Conservation (phyloP, 2,888 invertebrate genomes). For the Agriopis aurantiaria region DNA sequence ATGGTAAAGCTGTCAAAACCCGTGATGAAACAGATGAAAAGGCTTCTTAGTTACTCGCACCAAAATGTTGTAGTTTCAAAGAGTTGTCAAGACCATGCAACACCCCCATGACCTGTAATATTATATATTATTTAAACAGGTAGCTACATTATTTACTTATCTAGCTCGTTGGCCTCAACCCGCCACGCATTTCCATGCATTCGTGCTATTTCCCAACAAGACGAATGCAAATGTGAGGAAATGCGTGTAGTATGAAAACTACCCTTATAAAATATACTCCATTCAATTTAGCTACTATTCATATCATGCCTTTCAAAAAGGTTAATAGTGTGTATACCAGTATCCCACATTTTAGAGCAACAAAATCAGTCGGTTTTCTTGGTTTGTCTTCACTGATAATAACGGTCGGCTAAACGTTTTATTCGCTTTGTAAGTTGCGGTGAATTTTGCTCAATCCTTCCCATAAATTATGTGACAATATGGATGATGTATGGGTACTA, state of each 20-base stretch:
- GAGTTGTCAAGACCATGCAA: too few species aligned
- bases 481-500: too few species aligned
- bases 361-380: background rate
- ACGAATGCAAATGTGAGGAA: conserved; percentile 42
- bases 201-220: conserved; percentile 39
- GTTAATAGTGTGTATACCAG: conserved; percentile 4
- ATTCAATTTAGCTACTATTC: conserved; percentile 39
- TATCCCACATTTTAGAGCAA: background rate
- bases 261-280: conserved; percentile 31
- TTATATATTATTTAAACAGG: background rate
- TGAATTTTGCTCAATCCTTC: too few species aligned
- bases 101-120: background rate
- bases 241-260: conserved; percentile 36
- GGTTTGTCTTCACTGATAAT: background rate
- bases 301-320: conserved; percentile 14
- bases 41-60: too few species aligned
- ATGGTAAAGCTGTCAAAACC: too few species aligned
- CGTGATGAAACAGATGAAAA: too few species aligned
- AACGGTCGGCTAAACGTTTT: too few species aligned
- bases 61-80: too few species aligned
- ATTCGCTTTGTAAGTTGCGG: too few species aligned
- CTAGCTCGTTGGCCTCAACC: conserved; percentile 18
- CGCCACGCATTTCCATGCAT: conserved; percentile 39
- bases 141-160: background rate
- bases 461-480: too few species aligned